These are phyloP conservation scores for Metopia argyrocephala DNA, from an alignment of 2,888 invertebrate species.

Conservation along the genomic window DNA sequence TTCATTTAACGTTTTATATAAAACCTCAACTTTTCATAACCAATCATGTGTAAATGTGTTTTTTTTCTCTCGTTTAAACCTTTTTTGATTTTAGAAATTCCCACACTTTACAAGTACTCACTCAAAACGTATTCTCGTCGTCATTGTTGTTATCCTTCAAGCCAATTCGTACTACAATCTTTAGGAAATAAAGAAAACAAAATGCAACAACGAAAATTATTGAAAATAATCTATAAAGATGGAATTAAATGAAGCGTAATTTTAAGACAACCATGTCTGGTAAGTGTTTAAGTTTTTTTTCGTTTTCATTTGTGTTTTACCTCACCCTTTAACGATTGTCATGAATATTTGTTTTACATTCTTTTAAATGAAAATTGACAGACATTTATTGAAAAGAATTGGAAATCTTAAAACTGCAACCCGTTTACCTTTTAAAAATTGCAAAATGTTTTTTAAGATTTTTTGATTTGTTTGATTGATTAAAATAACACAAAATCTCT, in stretches of 20 bases:
- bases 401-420: too few species aligned
- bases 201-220: neutral
- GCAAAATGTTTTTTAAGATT: constrained; percentile 32
- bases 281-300: constrained; percentile 31
- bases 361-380: constrained; percentile 45
- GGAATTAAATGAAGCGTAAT: constrained; percentile 44
- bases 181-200: neutral
- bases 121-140: constrained; percentile 1
- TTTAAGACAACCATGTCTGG: constrained; percentile 27
- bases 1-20: constrained; percentile 17
- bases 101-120: constrained; percentile 55
- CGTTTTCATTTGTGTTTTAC: constrained; percentile 4
- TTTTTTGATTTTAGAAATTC: constrained; percentile 34
- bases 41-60: constrained; percentile 55
- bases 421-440: constrained; percentile 15
- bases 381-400: neutral
- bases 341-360: constrained; percentile 43
- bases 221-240: constrained; percentile 30
- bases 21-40: constrained; percentile 56
- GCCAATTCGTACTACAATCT: constrained; percentile 24
- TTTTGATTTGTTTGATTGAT: constrained; percentile 57
- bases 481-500: neutral
- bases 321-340: neutral
- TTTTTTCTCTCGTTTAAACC: neutral
- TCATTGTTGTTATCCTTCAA: constrained; percentile 31